Evolutionary conservation across 2,797 vertebrate species (phyloP).

Genomic region (Decapterus maruadsi): DNA sequence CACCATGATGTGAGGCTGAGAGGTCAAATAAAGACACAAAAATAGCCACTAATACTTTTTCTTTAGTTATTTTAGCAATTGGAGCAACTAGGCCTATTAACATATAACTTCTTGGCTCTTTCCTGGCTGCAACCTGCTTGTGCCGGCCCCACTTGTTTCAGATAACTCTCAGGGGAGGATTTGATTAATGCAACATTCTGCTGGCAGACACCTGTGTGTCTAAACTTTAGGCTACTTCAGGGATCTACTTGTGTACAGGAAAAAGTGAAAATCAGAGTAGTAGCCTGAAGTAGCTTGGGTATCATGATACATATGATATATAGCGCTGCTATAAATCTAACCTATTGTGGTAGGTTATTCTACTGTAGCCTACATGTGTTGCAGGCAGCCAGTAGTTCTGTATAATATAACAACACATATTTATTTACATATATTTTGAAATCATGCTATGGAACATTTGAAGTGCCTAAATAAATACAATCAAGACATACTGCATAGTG

Average conservation of each 20-base stretch:
- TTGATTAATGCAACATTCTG: constrained; percentile 67
- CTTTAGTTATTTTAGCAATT: constrained; percentile 10
- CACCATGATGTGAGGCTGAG: neutral
- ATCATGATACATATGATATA: too few relatives aligned
- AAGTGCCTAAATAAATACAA: neutral
- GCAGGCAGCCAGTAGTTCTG: neutral
- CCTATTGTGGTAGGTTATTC: neutral
- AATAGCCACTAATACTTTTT: neutral
- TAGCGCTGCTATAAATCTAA: too few relatives aligned
- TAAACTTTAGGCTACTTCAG: constrained; percentile 51
- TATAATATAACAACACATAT: constrained; percentile 2
- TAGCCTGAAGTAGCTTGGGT: too few relatives aligned
- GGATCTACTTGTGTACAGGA: too few relatives aligned
- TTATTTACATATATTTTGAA: neutral
- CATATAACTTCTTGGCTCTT: neutral
- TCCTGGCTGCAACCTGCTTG: constrained; percentile 2
- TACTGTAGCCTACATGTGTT: neutral
- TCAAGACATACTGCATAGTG: neutral
- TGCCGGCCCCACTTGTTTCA: constrained; percentile 5
- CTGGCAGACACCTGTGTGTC: constrained; percentile 54
- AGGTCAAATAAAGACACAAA: neutral
- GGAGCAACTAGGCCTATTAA: neutral
- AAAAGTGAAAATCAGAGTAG: too few relatives aligned
- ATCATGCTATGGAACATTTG: neutral
- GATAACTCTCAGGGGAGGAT: constrained; percentile 57